Percentiles rank a stretch among this genome's conserved stretches.
phyloP scores from a whole-genome alignment of 2,113 vertebrate species.

The Gallinago jamesoni region DNA sequence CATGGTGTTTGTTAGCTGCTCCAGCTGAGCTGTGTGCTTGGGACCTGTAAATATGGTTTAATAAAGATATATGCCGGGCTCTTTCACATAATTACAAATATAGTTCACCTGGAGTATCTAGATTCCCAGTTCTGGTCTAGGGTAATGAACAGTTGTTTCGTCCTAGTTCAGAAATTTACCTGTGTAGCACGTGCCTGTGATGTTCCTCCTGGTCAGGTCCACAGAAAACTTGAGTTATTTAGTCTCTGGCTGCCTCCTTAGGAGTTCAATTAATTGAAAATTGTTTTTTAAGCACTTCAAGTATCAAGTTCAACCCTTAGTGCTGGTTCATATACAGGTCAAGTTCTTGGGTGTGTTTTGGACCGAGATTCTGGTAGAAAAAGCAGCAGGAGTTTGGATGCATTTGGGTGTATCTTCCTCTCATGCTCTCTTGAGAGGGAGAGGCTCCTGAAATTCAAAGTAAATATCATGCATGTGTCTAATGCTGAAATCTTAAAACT shows the following conservation, averaged over 20 bases:
- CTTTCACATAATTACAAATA: background rate
- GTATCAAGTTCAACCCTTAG: background rate
- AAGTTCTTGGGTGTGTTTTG: background rate
- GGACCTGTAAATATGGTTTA: background rate
- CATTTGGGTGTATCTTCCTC: background rate
- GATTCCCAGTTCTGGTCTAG: background rate
- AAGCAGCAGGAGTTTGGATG: background rate
- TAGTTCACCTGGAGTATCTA: background rate
- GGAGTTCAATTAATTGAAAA: background rate
- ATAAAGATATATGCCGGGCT: background rate
- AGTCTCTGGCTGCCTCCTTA: background rate
- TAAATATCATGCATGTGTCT: background rate
- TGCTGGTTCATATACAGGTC: background rate
- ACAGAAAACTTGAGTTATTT: background rate
- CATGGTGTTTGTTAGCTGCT: background rate
- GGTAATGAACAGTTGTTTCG: background rate
- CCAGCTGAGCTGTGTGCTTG: background rate
- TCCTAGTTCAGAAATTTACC: background rate
- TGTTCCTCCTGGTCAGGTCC: background rate
- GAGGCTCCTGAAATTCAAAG: background rate
- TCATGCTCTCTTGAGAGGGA: background rate
- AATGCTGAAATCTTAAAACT: background rate
- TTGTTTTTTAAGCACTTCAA: background rate
- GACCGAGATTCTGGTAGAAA: background rate
- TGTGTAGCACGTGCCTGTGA: background rate